phyloP scores from a whole-genome alignment of 2,888 invertebrate species.

The Lutraria lutraria region DNA sequence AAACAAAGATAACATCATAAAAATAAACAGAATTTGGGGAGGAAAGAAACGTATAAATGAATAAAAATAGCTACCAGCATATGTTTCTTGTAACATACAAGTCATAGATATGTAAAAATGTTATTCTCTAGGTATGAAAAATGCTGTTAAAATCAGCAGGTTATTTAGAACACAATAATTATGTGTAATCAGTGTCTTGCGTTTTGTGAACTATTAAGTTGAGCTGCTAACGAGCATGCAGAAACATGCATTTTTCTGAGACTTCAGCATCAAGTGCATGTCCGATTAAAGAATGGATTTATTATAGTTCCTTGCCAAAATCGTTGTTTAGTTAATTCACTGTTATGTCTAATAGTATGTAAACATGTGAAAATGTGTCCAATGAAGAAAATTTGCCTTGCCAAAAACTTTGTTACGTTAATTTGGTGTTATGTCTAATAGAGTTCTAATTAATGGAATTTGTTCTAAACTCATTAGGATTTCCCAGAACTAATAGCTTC shows the following conservation, averaged over 20 bases:
- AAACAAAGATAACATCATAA: constrained; percentile 6
- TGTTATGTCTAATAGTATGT: background rate
- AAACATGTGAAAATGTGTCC: background rate
- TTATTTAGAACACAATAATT: constrained; percentile 25
- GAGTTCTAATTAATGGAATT: background rate
- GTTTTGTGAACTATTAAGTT: background rate
- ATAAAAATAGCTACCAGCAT: background rate
- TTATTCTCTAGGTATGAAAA: background rate
- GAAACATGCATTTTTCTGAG: background rate
- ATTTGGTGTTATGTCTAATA: background rate
- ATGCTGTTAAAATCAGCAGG: constrained; percentile 18
- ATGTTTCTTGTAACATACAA: constrained; percentile 28
- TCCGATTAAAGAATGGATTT: background rate
- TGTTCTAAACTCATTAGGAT: background rate
- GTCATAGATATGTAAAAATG: background rate
- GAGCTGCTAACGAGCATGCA: background rate
- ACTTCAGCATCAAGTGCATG: background rate
- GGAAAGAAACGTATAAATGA: constrained; percentile 4
- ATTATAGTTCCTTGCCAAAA: background rate
- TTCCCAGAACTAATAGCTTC: background rate
- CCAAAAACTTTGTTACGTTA: background rate
- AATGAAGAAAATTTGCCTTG: background rate
- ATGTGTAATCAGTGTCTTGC: background rate
- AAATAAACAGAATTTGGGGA: constrained; percentile 10
- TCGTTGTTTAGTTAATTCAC: background rate